Conservation (phyloP, 2,888 invertebrate species). For the Chromoteleia sp. region DNA sequence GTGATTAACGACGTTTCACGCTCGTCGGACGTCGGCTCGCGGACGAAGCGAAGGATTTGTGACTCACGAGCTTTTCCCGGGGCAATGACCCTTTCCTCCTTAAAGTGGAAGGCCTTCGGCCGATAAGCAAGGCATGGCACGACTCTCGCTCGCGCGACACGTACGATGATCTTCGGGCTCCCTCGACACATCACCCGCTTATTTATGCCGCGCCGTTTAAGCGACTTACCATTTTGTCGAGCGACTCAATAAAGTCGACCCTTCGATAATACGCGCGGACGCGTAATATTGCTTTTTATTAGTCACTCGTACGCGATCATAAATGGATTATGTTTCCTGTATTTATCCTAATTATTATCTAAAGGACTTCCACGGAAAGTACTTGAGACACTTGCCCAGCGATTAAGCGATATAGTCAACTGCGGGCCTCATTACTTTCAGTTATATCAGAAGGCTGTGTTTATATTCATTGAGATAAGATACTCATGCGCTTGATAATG, state of each 20-base stretch:
- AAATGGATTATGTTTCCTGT: slow-evolving; percentile 62
- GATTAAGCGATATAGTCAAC: slow-evolving; percentile 64
- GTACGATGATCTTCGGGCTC: slow-evolving; percentile 73
- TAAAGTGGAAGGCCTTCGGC: slow-evolving; percentile 69
- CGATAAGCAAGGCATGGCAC: slow-evolving; percentile 73
- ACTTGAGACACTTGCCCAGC: slow-evolving; percentile 33
- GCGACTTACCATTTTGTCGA: slow-evolving; percentile 43
- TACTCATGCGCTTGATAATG: slow-evolving; percentile 45
- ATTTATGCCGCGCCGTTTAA: slow-evolving; percentile 46
- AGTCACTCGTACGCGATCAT: slow-evolving; percentile 40
- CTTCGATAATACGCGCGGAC: slow-evolving; percentile 8
- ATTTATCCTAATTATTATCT: slow-evolving; percentile 68
- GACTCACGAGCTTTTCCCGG: slow-evolving; percentile 79
- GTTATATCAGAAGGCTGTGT: slow-evolving; percentile 37
- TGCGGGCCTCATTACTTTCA: slow-evolving; percentile 46
- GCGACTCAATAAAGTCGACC: slow-evolving; percentile 36
- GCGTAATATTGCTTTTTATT: slow-evolving; percentile 45
- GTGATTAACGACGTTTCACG: slow-evolving; percentile 83
- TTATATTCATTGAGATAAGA: slow-evolving; percentile 56
- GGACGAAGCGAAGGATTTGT: slow-evolving; percentile 78
- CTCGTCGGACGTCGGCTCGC: slow-evolving; percentile 78
- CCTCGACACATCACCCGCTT: slow-evolving; percentile 54
- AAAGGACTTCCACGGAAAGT: slow-evolving; percentile 46
- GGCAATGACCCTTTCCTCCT: slow-evolving; percentile 75
- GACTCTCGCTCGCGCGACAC: slow-evolving; percentile 74